Conservation (phyloP, 2,113 vertebrate genomes). For the Rhabdornis inornatus region DNA sequence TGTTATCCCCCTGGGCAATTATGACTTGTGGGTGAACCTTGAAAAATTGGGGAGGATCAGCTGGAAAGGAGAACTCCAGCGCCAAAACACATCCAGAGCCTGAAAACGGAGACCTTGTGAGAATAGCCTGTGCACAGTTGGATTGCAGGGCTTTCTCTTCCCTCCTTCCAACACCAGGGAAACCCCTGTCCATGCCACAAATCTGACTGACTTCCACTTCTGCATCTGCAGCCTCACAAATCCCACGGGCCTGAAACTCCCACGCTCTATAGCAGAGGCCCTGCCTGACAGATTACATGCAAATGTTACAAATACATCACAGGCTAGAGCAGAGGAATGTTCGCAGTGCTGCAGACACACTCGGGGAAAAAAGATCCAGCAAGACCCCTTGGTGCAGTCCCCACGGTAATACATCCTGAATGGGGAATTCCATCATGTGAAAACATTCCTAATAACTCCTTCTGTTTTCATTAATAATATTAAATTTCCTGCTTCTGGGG, state of each 20-base stretch:
- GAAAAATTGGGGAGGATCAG: neutral
- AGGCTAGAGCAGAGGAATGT: neutral
- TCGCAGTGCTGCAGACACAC: neutral
- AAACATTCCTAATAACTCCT: slow-evolving; percentile 49
- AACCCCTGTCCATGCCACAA: neutral
- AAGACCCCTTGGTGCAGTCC: neutral
- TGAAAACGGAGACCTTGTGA: neutral
- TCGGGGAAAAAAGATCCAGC: neutral
- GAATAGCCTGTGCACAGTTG: neutral
- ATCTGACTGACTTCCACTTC: slow-evolving; percentile 41
- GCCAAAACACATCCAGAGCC: slow-evolving; percentile 2
- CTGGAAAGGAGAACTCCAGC: neutral
- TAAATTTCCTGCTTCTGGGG: slow-evolving; percentile 59
- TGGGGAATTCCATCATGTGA: neutral
- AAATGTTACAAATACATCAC: slow-evolving; percentile 40
- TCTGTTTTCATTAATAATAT: slow-evolving; percentile 64
- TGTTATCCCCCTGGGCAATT: slow-evolving; percentile 1
- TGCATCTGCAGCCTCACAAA: slow-evolving; percentile 40
- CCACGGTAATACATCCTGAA: neutral
- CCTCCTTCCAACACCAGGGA: neutral
- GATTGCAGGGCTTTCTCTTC: neutral
- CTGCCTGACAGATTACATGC: slow-evolving; percentile 41
- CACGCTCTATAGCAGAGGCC: slow-evolving; percentile 30
- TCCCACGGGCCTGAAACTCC: neutral
- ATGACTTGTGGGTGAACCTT: slow-evolving; percentile 51